Percentiles rank a stretch among this genome's conserved stretches.
Evolutionary conservation across 1,140 invertebrate species (phyloP).

Genomic region (Conus ventricosus): DNA sequence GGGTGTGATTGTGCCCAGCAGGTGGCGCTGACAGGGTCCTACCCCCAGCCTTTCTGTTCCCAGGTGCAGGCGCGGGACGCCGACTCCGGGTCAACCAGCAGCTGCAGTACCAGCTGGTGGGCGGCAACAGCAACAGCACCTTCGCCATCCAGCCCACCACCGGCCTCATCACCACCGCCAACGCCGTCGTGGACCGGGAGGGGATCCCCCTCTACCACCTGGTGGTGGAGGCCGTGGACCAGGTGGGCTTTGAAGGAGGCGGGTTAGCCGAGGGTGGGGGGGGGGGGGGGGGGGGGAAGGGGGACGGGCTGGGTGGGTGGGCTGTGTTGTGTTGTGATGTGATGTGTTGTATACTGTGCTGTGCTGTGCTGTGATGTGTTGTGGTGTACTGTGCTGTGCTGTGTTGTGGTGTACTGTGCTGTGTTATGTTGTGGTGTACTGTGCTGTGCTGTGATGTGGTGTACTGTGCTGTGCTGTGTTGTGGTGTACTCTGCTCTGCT

Average conservation of each 20-base stretch:
- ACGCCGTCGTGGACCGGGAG: conserved; percentile 89
- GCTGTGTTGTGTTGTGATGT: conserved; percentile 78
- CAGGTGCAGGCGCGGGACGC: conserved; percentile 66
- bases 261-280: no score
- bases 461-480: conserved; percentile 81
- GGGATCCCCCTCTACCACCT: conserved; percentile 88
- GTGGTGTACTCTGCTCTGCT: conserved; percentile 88
- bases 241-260: conserved; percentile 79
- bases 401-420: no score
- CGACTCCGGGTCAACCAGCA: conserved; percentile 76
- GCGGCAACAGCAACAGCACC: conserved; percentile 70
- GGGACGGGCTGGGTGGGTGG: no score
- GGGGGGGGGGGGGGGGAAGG: no score
- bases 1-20: no score
- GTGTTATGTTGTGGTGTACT: no score
- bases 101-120: conserved; percentile 83
- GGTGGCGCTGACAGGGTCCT: no score
- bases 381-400: no score
- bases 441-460: no score
- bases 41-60: not conserved
- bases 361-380: no score
- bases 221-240: conserved; percentile 89
- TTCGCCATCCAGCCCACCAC: conserved; percentile 88
- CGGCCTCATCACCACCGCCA: conserved; percentile 88
- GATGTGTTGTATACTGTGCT: conserved; percentile 76